Percentiles rank a stretch among this genome's conserved stretches.
Conservation (phyloP, 2,113 vertebrate species). For the Sinocyclocheilus grahami region DNA sequence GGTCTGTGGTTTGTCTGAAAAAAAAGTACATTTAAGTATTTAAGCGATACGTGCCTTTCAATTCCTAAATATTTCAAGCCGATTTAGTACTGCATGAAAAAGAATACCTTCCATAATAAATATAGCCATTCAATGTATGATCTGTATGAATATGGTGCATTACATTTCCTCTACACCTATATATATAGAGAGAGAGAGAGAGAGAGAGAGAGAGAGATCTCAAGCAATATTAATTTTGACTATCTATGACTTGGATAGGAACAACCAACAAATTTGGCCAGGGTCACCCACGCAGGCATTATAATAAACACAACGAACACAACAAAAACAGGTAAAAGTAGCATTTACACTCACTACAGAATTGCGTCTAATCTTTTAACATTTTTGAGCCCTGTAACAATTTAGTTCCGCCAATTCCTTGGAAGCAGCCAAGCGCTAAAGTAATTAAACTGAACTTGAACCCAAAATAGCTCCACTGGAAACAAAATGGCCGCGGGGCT, state of each 20-base stretch:
- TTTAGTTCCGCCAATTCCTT: background rate
- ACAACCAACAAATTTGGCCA: background rate
- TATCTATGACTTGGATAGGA: background rate
- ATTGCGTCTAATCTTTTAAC: background rate
- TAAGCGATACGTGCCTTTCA: background rate
- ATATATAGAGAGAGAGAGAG: too few species aligned
- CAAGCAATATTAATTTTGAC: background rate
- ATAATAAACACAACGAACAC: background rate
- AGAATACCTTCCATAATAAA: background rate
- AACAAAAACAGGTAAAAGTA: background rate
- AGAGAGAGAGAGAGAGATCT: too few species aligned
- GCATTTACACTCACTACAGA: background rate
- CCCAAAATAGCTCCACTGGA: slow-evolving; percentile 29
- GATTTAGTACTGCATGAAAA: background rate
- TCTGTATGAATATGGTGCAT: background rate
- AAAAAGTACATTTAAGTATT: background rate
- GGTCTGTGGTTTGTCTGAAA: background rate
- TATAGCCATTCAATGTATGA: background rate
- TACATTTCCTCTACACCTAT: background rate
- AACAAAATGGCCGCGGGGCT: slow-evolving; percentile 75
- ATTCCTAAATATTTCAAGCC: too few species aligned
- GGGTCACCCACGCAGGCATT: background rate
- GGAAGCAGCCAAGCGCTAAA: background rate
- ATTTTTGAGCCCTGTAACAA: background rate
- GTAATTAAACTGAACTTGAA: background rate